These are phyloP conservation scores for Pteronotus mesoamericanus DNA, from an alignment of 2,797 vertebrate genomes.

Conservation along the genomic window DNA sequence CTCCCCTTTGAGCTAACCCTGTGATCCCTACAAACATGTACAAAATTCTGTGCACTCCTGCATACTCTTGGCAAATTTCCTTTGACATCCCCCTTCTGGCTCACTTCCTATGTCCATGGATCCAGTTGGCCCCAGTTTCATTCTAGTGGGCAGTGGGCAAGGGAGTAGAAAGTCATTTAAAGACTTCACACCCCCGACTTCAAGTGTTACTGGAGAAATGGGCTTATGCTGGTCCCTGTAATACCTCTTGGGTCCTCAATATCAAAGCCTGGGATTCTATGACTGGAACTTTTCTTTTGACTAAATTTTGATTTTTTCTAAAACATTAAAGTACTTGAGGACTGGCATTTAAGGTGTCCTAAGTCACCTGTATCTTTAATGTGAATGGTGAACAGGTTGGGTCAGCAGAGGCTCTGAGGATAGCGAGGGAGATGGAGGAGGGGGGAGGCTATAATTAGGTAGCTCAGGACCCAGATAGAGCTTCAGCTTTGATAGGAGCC, in stretches of 20 bases:
- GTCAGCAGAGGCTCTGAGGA: neutral
- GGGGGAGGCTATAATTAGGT: neutral
- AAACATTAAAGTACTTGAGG: neutral
- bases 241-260: neutral
- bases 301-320: conserved; percentile 5
- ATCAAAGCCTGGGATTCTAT: neutral
- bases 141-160: neutral
- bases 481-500: neutral
- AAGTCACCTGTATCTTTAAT: neutral
- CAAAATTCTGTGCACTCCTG: conserved; percentile 14
- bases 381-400: neutral
- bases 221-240: neutral
- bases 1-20: neutral
- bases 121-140: neutral
- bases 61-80: neutral
- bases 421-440: neutral
- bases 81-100: neutral
- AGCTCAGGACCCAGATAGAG: neutral
- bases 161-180: neutral
- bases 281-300: neutral
- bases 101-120: neutral
- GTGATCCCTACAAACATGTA: neutral
- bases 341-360: neutral
- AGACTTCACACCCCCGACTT: neutral
- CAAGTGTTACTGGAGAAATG: neutral